These are phyloP conservation scores for Boulengeromyrus knoepffleri DNA, from an alignment of 2,113 vertebrate genomes.

Conservation along the genomic window DNA sequence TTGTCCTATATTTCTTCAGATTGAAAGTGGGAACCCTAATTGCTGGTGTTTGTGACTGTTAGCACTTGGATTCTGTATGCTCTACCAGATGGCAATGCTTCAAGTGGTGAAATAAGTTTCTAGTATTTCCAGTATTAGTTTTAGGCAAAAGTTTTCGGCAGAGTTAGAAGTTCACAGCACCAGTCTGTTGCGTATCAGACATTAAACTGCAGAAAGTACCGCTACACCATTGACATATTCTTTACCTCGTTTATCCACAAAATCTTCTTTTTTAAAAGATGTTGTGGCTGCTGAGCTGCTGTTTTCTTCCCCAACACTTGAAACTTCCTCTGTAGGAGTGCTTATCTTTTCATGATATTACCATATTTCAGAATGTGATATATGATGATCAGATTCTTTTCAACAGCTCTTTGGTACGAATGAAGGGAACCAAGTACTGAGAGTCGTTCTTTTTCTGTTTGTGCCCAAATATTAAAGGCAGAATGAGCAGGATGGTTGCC, in stretches of 20 bases:
- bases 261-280: background rate
- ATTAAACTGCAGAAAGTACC: background rate
- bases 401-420: background rate
- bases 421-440: background rate
- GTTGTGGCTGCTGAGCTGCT: background rate
- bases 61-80: background rate
- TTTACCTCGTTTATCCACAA: background rate
- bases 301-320: background rate
- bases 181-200: background rate
- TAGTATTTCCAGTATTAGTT: background rate
- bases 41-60: background rate
- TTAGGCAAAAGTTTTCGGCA: background rate
- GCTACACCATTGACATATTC: background rate
- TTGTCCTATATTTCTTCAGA: background rate
- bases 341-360: background rate
- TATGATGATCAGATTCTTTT: background rate
- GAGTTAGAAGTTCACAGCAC: background rate
- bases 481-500: background rate
- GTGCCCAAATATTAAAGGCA: background rate
- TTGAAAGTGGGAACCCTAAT: background rate
- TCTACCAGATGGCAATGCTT: background rate
- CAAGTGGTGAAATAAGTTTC: background rate
- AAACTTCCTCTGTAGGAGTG: background rate
- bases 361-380: background rate
- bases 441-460: background rate